Percentiles rank a stretch among this genome's conserved stretches.
phyloP scores from a whole-genome alignment of 2,888 invertebrate genomes.

The Drosophila vallismaia region DNA sequence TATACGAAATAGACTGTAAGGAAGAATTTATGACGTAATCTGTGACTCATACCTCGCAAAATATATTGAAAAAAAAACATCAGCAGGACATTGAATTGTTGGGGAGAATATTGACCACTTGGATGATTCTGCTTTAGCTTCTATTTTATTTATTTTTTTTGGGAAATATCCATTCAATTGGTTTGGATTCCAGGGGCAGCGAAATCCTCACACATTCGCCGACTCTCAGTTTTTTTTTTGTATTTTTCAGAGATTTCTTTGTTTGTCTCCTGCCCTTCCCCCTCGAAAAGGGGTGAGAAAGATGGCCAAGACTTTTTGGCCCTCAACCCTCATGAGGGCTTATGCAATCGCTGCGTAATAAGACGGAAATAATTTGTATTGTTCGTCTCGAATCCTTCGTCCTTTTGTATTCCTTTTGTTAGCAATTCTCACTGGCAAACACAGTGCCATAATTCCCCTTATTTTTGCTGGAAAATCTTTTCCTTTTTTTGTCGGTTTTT shows the following conservation, averaged over 20 bases:
- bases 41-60: conserved; percentile 28
- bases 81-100: conserved; percentile 24
- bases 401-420: conserved; percentile 19
- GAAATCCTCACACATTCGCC: background rate
- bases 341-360: conserved; percentile 80
- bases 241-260: conserved; percentile 30
- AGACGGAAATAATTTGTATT: conserved; percentile 81
- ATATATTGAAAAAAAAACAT: conserved; percentile 23
- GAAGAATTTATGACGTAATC: conserved; percentile 68
- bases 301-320: background rate
- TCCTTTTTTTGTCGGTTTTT: background rate
- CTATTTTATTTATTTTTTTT: background rate
- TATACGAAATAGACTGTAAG: conserved; percentile 4
- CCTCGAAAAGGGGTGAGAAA: background rate
- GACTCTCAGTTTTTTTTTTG: conserved; percentile 46
- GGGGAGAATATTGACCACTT: conserved; percentile 23
- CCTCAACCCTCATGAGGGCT: conserved; percentile 51
- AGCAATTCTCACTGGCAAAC: conserved; percentile 12
- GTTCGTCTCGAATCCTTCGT: conserved; percentile 32
- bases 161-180: conserved; percentile 25
- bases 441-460: conserved; percentile 24
- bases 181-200: conserved; percentile 29
- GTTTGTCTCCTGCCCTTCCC: no score
- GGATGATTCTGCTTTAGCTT: background rate
- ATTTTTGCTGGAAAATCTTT: background rate